Evolutionary conservation across 2,797 vertebrate genomes (phyloP).

Genomic region (Acrocephalus scirpaceus): DNA sequence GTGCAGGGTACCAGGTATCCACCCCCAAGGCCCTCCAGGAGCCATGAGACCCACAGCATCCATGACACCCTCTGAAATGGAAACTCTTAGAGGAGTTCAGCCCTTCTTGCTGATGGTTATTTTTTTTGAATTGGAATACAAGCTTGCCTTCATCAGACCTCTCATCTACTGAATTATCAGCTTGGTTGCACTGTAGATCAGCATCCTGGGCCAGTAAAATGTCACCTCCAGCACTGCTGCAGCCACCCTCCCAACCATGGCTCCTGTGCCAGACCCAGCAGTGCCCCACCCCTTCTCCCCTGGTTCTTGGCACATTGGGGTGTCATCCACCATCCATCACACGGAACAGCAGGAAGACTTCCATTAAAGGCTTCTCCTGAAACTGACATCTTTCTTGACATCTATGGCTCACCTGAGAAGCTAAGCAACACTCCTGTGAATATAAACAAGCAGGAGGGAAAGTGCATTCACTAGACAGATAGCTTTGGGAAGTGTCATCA

Average conservation of each 20-base stretch:
- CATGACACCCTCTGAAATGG: not conserved
- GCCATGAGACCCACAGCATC: rapidly evolving
- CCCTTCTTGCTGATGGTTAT: not conserved
- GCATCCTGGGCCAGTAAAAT: not conserved
- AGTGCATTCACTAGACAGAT: constrained; percentile 31
- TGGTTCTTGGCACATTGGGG: rapidly evolving
- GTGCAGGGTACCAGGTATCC: rapidly evolving
- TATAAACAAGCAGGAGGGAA: constrained; percentile 26
- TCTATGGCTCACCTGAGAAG: constrained; percentile 26
- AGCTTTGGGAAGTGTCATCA: constrained; percentile 10
- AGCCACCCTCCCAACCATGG: rapidly evolving
- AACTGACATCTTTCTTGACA: not conserved
- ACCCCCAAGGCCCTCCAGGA: not conserved
- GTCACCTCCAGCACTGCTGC: not conserved
- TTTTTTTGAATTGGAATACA: not conserved
- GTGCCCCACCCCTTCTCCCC: not conserved
- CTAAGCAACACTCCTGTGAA: not conserved
- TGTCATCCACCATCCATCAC: not conserved
- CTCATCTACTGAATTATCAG: not conserved
- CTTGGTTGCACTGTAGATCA: not conserved
- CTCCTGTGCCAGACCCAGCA: not conserved
- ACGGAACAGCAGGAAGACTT: not conserved
- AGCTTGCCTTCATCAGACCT: not conserved
- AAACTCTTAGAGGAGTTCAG: not conserved
- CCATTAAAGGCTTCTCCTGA: not conserved